Evolutionary conservation across 1,140 invertebrate species (phyloP), one percentile per base, ranked within the genome.

Genomic region (Rhopalosiphum maidis): DNA sequence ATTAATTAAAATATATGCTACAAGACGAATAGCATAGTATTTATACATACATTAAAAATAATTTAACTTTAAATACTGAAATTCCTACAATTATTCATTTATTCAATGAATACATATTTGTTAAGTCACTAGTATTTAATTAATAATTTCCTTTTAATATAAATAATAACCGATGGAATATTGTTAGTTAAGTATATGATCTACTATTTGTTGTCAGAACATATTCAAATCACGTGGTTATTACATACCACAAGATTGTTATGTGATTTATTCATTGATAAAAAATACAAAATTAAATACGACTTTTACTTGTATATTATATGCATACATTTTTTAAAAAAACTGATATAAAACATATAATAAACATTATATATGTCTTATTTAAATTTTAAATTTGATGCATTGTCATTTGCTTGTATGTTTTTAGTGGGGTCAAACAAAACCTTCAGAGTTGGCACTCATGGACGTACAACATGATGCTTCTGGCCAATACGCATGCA

Each of bases 401-500:
- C 2, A 2, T 37, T 83, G 7, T 23, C 2, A 35, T 37, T 83
- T 83, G 21, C 23, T 18, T 37, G 2, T 35, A 92, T 37, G 15
- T 92, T 48, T 86, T 37, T 54, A 93, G 91, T 93, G 91, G 91
- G 91, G 37, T 9, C 43, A 55, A 7, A 86, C 91, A 11, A 83
- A 25, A 11, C 35, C 91, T 0, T 93, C 91, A n/a, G 48, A 93
- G 15, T 23, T 93, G 23, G 91, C 68, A 18, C 77, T 93, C 7
- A 54, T 86, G 46, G 82, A 93, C 91, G 48, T 93, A 55, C 91
- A 93, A 41, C 91, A 93, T 30, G 91, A 93, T 37, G 93, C 93
- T 30, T 96, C 96, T 51, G 97, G 97, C 93, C 95, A 95, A 93
- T 98, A 97, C 95, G 97, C 96, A 55, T 98, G 97, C 95, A 96